Evolutionary conservation across 2,113 vertebrate genomes (phyloP).

Genomic region (Probosciger aterrimus): DNA sequence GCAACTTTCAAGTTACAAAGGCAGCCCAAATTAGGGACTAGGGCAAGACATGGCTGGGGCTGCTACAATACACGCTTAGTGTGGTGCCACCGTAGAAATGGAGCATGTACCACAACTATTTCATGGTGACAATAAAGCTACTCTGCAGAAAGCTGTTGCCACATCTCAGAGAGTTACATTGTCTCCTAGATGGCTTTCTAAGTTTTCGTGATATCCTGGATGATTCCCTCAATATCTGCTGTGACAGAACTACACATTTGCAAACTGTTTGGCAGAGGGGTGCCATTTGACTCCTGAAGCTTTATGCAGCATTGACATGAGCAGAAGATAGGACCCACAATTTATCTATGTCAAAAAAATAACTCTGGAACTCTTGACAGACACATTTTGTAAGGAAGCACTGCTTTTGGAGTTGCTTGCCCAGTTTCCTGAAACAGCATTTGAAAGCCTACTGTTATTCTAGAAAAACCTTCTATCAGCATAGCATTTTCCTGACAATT

Average conservation of each 20-base stretch:
- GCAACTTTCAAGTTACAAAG: not conserved
- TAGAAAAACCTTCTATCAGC: not conserved
- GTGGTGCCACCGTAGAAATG: not conserved
- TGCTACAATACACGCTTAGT: accelerated
- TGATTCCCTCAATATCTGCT: conserved; percentile 26
- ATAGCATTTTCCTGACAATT: not conserved
- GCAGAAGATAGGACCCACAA: not conserved
- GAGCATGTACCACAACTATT: not conserved
- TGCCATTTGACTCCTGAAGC: not conserved
- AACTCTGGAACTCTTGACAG: not conserved
- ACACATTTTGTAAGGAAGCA: not conserved
- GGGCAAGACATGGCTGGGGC: not conserved
- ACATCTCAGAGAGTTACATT: not conserved
- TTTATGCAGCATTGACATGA: not conserved
- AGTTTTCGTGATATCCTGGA: not conserved
- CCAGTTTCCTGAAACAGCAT: conserved; percentile 34
- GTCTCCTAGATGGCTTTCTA: not conserved
- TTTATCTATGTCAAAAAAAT: conserved; percentile 15
- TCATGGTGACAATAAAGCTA: not conserved
- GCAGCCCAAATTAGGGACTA: not conserved
- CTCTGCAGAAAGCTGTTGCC: not conserved
- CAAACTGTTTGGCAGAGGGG: conserved; percentile 23
- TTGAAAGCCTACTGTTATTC: not conserved
- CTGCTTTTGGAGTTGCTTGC: not conserved
- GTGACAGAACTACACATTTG: not conserved